A percentile compares a stretch with the other conserved stretches of the same genome.
Conservation (phyloP, 2,888 invertebrate species). For the Ypsolopha sequella region DNA sequence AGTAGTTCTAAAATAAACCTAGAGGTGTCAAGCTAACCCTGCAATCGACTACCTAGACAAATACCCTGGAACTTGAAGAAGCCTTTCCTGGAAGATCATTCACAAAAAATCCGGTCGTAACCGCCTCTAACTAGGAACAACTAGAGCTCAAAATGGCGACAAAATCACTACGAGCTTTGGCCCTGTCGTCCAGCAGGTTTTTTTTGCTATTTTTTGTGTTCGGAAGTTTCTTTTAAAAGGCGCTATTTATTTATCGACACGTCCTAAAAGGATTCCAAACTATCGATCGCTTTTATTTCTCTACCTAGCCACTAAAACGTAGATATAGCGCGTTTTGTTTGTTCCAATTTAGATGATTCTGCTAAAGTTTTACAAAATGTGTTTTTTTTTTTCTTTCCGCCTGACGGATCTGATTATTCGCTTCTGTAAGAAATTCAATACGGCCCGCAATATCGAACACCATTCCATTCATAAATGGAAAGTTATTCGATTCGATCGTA, state of each 20-base stretch:
- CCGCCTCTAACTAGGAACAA: neutral
- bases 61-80: neutral
- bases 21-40: neutral
- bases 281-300: constrained; percentile 34
- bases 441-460: neutral
- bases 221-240: constrained; percentile 33
- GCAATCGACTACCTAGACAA: neutral
- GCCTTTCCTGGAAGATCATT: neutral
- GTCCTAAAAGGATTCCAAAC: constrained; percentile 47
- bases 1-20: constrained; percentile 11
- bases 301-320: too few relatives aligned
- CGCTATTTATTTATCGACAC: constrained; percentile 36
- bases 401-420: too few relatives aligned
- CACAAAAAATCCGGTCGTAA: neutral
- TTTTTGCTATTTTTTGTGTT: constrained; percentile 25
- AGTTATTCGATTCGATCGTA: neutral
- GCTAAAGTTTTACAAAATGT: too few relatives aligned
- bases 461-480: neutral
- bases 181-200: neutral
- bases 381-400: too few relatives aligned
- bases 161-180: neutral
- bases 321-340: too few relatives aligned
- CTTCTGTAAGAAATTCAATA: constrained; percentile 20
- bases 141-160: neutral
- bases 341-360: too few relatives aligned